phyloP scores from a whole-genome alignment of 2,113 vertebrate species.

The Thunnus maccoyii region DNA sequence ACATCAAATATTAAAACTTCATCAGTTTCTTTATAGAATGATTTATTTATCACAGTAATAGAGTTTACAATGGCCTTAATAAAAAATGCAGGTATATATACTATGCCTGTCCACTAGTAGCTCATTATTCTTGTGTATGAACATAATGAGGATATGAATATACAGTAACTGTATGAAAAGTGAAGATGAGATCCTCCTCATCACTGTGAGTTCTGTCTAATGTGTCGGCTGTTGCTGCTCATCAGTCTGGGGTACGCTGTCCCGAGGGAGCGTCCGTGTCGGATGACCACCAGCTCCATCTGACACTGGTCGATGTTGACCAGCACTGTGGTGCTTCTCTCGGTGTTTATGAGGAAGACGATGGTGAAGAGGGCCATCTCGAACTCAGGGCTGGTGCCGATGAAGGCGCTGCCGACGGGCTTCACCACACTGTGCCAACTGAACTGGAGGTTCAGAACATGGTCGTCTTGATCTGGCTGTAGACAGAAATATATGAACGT shows the following conservation, averaged over 20 bases:
- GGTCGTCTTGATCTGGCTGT: constrained; percentile 90
- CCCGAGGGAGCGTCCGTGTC: constrained; percentile 86
- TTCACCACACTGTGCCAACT: constrained; percentile 90
- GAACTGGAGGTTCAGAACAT: constrained; percentile 91
- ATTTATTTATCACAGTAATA: background rate
- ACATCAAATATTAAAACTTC: background rate
- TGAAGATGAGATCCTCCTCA: background rate
- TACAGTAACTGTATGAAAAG: background rate
- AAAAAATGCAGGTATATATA: background rate
- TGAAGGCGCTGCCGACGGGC: constrained; percentile 88
- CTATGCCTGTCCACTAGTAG: background rate
- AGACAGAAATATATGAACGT: background rate
- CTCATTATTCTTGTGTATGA: background rate
- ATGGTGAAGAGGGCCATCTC: constrained; percentile 91
- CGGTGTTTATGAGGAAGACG: constrained; percentile 87
- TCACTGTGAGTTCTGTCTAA: constrained; percentile 50
- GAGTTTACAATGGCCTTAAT: background rate
- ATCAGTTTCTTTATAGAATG: background rate
- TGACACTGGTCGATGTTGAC: constrained; percentile 89
- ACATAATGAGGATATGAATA: background rate
- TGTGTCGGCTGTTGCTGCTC: constrained; percentile 82
- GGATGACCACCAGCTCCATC: constrained; percentile 86
- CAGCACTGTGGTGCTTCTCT: constrained; percentile 79
- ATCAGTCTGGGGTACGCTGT: constrained; percentile 89
- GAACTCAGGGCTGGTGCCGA: constrained; percentile 90